Base-by-base conservation (phyloP, 2,113 vertebrate species). In the Hippocampus zosterae region DNA sequence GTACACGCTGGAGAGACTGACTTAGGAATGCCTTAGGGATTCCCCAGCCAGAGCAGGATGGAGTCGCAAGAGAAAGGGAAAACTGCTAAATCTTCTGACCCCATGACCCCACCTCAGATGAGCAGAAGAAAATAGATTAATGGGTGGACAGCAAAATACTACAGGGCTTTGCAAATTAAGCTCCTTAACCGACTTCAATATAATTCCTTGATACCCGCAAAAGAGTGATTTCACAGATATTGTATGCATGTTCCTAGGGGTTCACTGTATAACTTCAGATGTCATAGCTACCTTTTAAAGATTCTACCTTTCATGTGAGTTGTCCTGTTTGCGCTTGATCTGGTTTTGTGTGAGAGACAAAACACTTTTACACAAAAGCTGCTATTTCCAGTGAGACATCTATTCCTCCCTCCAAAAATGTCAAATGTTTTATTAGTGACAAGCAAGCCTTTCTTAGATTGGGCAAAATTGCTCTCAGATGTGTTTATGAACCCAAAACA, bases 381-480 rank as follows among this genome's bases (percentile, higher is more conserved):
- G 57, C 11, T 33, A 29, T 16, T 44, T 44, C 42, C 42, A 44
- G 9, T 60, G 5, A 29, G 0, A 16, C 9, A 3, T 27, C 9
- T 61, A 23, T 37, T 56, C 69, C 69, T 69, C 46, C 21, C 67
- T 75, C 37, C 60, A 53, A 40, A 70, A 67, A 60, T 65, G 21
- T 63, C 53, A 57, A 56, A 80, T 53, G 67, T 73, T 70, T 42
- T 23, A 67, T 70, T 56, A 46, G 59, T 19, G 59, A 21, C 59
- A 19, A 37, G 18, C 29, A 40, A 61, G 19, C 7, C 7, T 55
- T 55, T 55, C 21, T 55, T 19, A 52, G 1, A 21, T 21, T 52
- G 8, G 18, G 16, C 8, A 37, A 61, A 61, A 85, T 80, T 62
- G 71, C 61, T 3, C 27, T 57, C 81, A 90, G 75, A 82, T 82